Base-by-base conservation (phyloP, 2,797 vertebrate genomes). In the Arnoldichthys spilopterus region DNA sequence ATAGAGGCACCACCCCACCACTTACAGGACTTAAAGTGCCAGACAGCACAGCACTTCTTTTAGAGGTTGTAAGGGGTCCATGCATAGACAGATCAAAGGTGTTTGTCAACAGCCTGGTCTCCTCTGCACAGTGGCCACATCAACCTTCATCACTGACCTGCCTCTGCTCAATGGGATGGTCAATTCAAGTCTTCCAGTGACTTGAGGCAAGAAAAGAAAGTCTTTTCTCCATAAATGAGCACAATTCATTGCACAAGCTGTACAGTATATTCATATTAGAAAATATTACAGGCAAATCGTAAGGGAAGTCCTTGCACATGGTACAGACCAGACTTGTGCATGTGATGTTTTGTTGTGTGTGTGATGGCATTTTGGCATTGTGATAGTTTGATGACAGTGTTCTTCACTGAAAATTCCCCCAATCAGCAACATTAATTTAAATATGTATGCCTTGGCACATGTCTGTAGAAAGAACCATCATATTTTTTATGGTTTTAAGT, bases 331-430 rank as follows among this genome's bases (percentile, higher is more conserved):
- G 15, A 32, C 20, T 18, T 22, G 37, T 3, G 8, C 24, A 64
- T 72, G 59, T 66, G 61, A 58, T 30, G 32, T 53, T 64, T 71
- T 67, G 20, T 28, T 77, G 12, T 12, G 16, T n/a, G 26, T 22
- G 18, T 6, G n/a, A n/a, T n/a, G n/a, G n/a, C n/a, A n/a, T n/a
- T n/a, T n/a, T 16, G 24, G 47, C 26, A 12, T 13, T 12, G 24
- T 72, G 32, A 37, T 4, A 13, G 22, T 11, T 37, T 51, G 54
- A 49, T 34, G 34, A 1, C 26, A 12, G 30, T 54, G 1, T 30
- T 70, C 13, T 32, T n/a, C 13, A 40, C 37, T 49, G 70, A 40
- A 75, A 77, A 75, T 82, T 82, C 78, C 80, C 83, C 81, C 62
- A 72, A 40, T 37, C 22, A 26, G 12, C 9, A 8, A 56, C 11